Evolutionary conservation across 2,888 invertebrate species (phyloP).

Genomic region (Tholera decimalis): DNA sequence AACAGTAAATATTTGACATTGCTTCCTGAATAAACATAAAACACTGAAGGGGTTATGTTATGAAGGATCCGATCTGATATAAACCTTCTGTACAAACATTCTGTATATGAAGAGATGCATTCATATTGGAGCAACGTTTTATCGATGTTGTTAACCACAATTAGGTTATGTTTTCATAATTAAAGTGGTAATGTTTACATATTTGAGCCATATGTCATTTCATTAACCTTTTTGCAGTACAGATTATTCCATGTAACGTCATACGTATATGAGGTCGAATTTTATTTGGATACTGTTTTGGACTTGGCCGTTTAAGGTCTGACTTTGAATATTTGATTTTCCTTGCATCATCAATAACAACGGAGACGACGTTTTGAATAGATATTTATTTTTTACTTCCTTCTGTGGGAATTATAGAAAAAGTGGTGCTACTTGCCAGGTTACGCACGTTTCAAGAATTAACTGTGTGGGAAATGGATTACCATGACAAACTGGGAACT

Average conservation of each 20-base stretch:
- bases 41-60: conserved; percentile 32
- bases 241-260: conserved; percentile 5
- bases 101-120: conserved; percentile 27
- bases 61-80: conserved; percentile 24
- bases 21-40: conserved; percentile 52
- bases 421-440: conserved; percentile 31
- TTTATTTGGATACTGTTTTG: neutral
- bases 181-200: conserved; percentile 41
- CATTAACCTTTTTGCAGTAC: conserved; percentile 29
- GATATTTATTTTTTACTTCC: conserved; percentile 33
- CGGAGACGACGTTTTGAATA: conserved; percentile 21
- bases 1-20: conserved; percentile 49
- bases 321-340: neutral
- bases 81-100: conserved; percentile 40
- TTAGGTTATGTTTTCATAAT: conserved; percentile 58
- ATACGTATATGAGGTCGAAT: neutral
- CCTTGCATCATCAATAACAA: conserved; percentile 31
- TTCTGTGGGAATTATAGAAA: conserved; percentile 40
- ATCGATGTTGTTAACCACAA: conserved; percentile 46
- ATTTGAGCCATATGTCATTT: conserved; percentile 34
- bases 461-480: conserved; percentile 60
- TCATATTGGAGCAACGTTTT: conserved; percentile 35
- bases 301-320: neutral
- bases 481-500: conserved; percentile 59
- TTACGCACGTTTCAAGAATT: conserved; percentile 54